phyloP scores from a whole-genome alignment of 1,140 invertebrate species.

The Zaprionus davidi region DNA sequence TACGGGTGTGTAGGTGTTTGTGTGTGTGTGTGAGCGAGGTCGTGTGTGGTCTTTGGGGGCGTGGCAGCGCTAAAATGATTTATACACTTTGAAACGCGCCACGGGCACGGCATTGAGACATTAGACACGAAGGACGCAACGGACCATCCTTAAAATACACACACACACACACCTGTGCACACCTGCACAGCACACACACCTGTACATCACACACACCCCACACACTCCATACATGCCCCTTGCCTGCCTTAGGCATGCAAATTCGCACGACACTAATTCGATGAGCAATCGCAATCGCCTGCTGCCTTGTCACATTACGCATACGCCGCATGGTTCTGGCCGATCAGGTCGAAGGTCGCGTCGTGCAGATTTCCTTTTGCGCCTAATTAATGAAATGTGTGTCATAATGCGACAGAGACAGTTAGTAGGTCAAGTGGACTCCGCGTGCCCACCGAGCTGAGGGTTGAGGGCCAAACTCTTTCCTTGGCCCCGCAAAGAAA shows the following conservation, averaged over 20 bases:
- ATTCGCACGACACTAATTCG: conserved; percentile 47
- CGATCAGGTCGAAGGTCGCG: conserved; percentile 32
- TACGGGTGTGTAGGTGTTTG: conserved; percentile 9
- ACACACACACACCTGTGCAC: not conserved
- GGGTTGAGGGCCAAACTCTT: conserved; percentile 67
- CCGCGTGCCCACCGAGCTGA: conserved; percentile 30
- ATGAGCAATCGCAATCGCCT: conserved; percentile 33
- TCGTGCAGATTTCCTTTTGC: conserved; percentile 21
- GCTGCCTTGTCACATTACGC: conserved; percentile 38
- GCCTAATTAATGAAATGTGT: conserved; percentile 80
- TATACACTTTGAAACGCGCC: conserved; percentile 53
- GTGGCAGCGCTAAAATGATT: conserved; percentile 75
- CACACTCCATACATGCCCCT: not conserved
- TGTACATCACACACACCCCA: not conserved
- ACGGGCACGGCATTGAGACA: conserved; percentile 80
- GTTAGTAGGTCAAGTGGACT: conserved; percentile 79
- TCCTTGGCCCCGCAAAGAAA: conserved; percentile 48
- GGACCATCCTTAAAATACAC: conserved; percentile 26
- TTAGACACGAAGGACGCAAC: conserved; percentile 64
- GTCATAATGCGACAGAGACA: conserved; percentile 79
- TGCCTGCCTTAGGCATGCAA: conserved; percentile 24
- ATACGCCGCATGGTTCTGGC: conserved; percentile 41
- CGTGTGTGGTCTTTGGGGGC: conserved; percentile 41
- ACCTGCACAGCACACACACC: not conserved
- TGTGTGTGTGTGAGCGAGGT: conserved; percentile 15